Evolutionary conservation across 2,797 vertebrate genomes (phyloP).

Genomic region (Salmo trutta): DNA sequence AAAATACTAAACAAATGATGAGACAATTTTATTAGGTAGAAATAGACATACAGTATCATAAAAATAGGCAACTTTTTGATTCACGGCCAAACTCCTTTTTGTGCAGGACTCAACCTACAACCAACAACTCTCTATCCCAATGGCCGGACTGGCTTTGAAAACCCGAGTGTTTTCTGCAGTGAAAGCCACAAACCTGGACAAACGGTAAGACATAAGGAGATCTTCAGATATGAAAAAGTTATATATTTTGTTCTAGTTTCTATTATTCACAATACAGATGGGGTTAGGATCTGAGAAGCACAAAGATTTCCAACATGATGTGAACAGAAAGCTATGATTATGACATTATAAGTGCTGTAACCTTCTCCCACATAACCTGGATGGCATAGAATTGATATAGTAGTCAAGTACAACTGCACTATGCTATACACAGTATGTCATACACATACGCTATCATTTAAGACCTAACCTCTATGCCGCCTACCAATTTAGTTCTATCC

Average conservation of each 20-base stretch:
- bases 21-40: neutral
- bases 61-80: neutral
- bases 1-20: neutral
- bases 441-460: neutral
- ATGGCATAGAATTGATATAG: neutral
- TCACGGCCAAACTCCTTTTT: slow-evolving; percentile 38
- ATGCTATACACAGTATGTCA: neutral
- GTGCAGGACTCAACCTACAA: slow-evolving; percentile 91
- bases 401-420: neutral
- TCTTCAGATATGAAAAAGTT: neutral
- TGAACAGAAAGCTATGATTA: neutral
- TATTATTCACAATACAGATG: neutral
- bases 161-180: slow-evolving; percentile 97
- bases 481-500: slow-evolving; percentile 33
- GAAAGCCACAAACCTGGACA: slow-evolving; percentile 94
- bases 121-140: slow-evolving; percentile 89
- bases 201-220: slow-evolving; percentile 77
- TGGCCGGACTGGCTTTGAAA: slow-evolving; percentile 90
- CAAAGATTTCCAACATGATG: neutral
- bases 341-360: no score
- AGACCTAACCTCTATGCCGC: slow-evolving; percentile 19
- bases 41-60: neutral
- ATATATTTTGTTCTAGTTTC: neutral
- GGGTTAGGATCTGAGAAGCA: neutral
- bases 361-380: neutral